Percentiles rank a stretch among this genome's conserved stretches.
Conservation (phyloP, 2,113 vertebrate species). For the Corythoichthys intestinalis region DNA sequence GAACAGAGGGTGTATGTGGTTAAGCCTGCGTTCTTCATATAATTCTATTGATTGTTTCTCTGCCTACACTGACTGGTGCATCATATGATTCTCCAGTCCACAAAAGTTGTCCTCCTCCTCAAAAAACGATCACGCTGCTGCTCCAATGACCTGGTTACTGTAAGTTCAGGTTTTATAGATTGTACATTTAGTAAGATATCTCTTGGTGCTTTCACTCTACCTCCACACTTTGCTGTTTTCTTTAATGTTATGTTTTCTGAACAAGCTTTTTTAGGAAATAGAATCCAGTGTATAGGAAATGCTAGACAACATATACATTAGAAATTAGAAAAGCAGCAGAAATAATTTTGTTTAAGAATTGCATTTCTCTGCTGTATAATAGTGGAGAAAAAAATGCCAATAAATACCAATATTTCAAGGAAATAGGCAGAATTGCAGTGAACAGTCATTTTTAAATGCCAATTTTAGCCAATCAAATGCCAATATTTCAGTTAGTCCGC, state of each 20-base stretch:
- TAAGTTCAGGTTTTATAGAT: constrained; percentile 6
- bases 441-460: too few relatives aligned
- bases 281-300: neutral
- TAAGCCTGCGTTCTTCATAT: constrained; percentile 27
- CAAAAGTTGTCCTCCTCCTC: constrained; percentile 33
- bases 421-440: too few relatives aligned
- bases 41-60: constrained; percentile 47
- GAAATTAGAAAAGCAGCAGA: too few relatives aligned
- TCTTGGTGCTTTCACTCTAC: neutral
- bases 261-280: constrained; percentile 12
- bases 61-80: constrained; percentile 29
- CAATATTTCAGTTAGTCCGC: too few relatives aligned
- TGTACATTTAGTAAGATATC: constrained; percentile 6
- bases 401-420: too few relatives aligned
- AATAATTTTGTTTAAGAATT: too few relatives aligned
- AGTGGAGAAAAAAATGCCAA: too few relatives aligned
- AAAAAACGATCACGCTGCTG: constrained; percentile 19
- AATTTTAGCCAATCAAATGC: too few relatives aligned
- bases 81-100: constrained; percentile 16
- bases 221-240: neutral
- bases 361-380: too few relatives aligned
- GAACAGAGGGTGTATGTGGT: constrained; percentile 16
- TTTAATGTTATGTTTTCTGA: neutral
- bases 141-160: constrained; percentile 27
- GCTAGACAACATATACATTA: constrained; percentile 2